Percentiles rank a stretch among this genome's conserved stretches.
Evolutionary conservation across 2,888 invertebrate species (phyloP).

Genomic region (Oscheius sp.): DNA sequence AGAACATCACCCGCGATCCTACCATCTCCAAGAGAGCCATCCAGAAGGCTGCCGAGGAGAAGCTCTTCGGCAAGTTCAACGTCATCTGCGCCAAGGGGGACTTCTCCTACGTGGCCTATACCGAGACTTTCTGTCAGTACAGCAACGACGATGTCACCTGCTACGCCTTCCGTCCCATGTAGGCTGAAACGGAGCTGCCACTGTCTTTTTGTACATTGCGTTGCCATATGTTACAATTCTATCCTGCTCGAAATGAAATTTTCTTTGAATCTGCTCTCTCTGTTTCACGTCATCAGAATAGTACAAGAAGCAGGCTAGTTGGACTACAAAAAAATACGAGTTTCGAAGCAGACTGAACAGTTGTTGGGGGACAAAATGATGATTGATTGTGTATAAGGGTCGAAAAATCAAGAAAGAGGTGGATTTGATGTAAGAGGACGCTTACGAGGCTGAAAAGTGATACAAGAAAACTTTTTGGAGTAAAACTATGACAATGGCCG

Average conservation of each 20-base stretch:
- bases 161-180: slow-evolving; percentile 70
- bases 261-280: not conserved
- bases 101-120: slow-evolving; percentile 71
- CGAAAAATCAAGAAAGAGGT: no score
- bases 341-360: no score
- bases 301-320: not conserved
- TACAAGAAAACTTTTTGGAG: no score
- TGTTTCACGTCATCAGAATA: not conserved
- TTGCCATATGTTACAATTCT: not conserved
- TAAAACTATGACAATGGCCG: no score
- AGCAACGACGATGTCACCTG: slow-evolving; percentile 70
- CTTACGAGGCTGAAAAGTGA: no score
- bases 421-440: no score
- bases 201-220: slow-evolving; percentile 28
- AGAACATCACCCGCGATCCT: slow-evolving; percentile 70
- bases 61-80: slow-evolving; percentile 66
- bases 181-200: not conserved
- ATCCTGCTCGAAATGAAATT: slow-evolving; percentile 1
- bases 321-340: no score
- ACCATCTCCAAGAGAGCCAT: slow-evolving; percentile 70
- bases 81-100: slow-evolving; percentile 71
- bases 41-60: slow-evolving; percentile 71
- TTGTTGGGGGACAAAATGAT: no score
- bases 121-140: slow-evolving; percentile 62
- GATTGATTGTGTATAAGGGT: no score